Percentiles rank a stretch among this genome's conserved stretches.
phyloP scores from a whole-genome alignment of 2,113 vertebrate genomes.

The Gymnogyps californianus region DNA sequence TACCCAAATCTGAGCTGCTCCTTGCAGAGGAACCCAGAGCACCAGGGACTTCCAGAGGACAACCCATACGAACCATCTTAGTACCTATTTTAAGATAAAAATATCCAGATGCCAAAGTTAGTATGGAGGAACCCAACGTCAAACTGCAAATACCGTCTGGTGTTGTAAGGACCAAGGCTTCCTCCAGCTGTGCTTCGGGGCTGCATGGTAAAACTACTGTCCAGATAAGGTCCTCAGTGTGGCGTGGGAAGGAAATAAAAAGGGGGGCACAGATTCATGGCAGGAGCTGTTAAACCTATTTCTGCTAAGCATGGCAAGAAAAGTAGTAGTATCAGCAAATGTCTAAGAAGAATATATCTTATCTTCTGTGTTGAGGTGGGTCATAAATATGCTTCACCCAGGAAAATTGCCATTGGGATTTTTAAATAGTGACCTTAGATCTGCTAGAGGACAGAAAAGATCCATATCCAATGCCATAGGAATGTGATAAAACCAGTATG shows the following conservation, averaged over 20 bases:
- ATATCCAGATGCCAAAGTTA: neutral
- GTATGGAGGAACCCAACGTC: neutral
- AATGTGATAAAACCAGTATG: neutral
- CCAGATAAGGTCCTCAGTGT: neutral
- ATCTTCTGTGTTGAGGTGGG: neutral
- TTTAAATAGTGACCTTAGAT: neutral
- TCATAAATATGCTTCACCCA: neutral
- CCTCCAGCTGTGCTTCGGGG: neutral
- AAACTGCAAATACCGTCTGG: neutral
- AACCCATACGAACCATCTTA: rapidly evolving
- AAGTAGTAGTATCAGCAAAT: neutral
- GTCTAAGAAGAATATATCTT: neutral
- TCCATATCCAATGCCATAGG: neutral
- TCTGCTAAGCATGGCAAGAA: neutral
- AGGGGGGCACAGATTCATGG: neutral
- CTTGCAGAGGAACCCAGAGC: neutral
- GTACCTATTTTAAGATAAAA: neutral
- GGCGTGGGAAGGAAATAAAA: neutral
- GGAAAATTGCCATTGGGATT: neutral
- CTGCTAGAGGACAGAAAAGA: neutral
- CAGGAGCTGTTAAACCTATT: neutral
- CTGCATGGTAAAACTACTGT: neutral
- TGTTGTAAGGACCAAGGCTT: neutral
- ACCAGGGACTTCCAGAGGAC: neutral
- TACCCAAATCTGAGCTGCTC: neutral